These are phyloP conservation scores for Actenoides hombroni DNA, from an alignment of 2,113 vertebrate genomes.

Conservation along the genomic window DNA sequence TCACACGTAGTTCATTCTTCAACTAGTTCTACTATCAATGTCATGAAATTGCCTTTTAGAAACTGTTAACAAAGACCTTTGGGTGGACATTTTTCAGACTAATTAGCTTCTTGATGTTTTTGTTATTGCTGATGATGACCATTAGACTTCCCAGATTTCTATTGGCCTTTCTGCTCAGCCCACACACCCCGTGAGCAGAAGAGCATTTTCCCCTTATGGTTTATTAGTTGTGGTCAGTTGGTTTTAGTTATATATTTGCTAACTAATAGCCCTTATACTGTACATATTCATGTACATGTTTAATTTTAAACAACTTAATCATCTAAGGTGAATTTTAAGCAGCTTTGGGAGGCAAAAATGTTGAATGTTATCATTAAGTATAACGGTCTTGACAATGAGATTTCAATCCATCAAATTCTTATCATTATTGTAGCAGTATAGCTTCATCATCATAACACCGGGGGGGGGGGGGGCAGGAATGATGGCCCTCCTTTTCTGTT, in stretches of 20 bases:
- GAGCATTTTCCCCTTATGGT: background rate
- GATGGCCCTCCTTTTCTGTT: background rate
- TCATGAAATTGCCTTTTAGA: background rate
- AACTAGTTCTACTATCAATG: background rate
- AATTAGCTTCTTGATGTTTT: background rate
- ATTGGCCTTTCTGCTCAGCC: background rate
- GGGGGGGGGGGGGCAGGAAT: background rate
- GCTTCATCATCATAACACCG: background rate
- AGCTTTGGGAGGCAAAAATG: background rate
- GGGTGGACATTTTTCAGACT: rapidly evolving
- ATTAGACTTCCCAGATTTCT: background rate
- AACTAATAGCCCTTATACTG: background rate
- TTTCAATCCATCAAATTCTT: background rate
- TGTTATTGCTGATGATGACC: background rate
- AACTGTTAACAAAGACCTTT: background rate
- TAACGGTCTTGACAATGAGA: background rate
- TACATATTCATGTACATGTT: rapidly evolving
- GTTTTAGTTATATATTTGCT: background rate
- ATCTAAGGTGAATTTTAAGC: background rate
- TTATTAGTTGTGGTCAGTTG: background rate
- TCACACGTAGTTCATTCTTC: background rate
- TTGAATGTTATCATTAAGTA: background rate
- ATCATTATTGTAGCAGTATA: background rate
- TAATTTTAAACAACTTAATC: background rate
- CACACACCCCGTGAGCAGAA: background rate